A percentile compares a stretch with the other conserved stretches of the same genome.
These are phyloP conservation scores for Idaea straminata DNA, from an alignment of 2,888 invertebrate species.

Conservation along the genomic window DNA sequence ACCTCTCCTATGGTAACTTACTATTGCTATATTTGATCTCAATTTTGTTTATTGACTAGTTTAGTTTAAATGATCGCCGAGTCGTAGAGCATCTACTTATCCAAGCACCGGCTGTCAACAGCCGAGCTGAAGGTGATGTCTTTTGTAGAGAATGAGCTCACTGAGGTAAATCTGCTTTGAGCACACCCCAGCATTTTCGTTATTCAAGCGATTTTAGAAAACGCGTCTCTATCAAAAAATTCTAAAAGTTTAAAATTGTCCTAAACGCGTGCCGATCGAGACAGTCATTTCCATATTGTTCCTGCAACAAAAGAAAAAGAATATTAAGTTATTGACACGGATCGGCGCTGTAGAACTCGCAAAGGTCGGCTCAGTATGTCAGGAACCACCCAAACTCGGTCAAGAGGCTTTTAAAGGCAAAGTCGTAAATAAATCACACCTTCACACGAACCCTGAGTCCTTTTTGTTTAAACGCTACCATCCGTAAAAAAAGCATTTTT, in stretches of 20 bases:
- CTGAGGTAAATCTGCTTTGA: conserved; percentile 66
- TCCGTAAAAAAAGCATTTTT: conserved; percentile 70
- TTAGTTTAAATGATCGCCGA: conserved; percentile 49
- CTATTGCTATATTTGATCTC: conserved; percentile 51
- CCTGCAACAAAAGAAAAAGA: conserved; percentile 70
- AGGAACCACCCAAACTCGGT: conserved; percentile 67
- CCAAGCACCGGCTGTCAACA: conserved; percentile 76
- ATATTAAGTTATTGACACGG: conserved; percentile 48
- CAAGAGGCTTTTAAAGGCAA: conserved; percentile 64
- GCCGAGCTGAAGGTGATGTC: conserved; percentile 67
- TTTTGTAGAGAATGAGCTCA: conserved; percentile 48
- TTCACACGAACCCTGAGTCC: conserved; percentile 63
- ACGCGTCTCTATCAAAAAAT: conserved; percentile 41
- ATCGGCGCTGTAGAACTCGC: conserved; percentile 41
- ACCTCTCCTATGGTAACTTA: conserved; percentile 66
- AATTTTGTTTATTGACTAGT: conserved; percentile 66
- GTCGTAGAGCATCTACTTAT: conserved; percentile 65
- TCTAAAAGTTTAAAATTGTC: conserved; percentile 39
- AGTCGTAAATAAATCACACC: conserved; percentile 80
- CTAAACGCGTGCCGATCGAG: conserved; percentile 41
- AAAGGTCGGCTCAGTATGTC: conserved; percentile 44
- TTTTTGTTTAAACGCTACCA: conserved; percentile 80
- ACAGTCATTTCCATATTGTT: conserved; percentile 64
- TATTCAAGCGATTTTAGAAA: conserved; percentile 54
- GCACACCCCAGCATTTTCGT: conserved; percentile 78